phyloP scores from a whole-genome alignment of 2,888 invertebrate species.

The Odontocerum albicorne region DNA sequence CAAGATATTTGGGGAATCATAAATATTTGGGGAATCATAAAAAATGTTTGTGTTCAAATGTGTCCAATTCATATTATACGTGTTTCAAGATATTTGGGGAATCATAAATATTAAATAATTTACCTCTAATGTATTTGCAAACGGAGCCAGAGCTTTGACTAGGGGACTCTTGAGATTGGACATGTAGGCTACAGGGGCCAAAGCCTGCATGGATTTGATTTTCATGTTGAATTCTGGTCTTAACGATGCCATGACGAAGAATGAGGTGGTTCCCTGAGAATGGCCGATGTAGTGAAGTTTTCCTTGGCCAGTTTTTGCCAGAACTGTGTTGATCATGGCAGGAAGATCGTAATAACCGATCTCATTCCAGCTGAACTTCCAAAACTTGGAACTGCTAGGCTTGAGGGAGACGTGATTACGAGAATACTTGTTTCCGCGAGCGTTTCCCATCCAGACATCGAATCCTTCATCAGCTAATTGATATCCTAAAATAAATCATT shows the following conservation, averaged over 20 bases:
- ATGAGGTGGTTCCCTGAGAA: constrained; percentile 68
- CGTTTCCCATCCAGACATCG: constrained; percentile 83
- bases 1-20: no score
- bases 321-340: constrained; percentile 74
- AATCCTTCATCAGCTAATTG: constrained; percentile 68
- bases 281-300: constrained; percentile 78
- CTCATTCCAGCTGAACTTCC: constrained; percentile 81
- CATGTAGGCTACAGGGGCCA: constrained; percentile 63
- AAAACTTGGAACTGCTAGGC: constrained; percentile 55
- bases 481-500: constrained; percentile 44
- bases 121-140: constrained; percentile 55
- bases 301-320: constrained; percentile 56
- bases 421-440: constrained; percentile 73
- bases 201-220: constrained; percentile 55
- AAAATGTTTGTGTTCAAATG: no score
- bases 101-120: constrained; percentile 33
- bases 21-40: no score
- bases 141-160: constrained; percentile 50
- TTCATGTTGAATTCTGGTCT: constrained; percentile 59
- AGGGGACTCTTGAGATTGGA: constrained; percentile 53
- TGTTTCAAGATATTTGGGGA: no score
- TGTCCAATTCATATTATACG: no score
- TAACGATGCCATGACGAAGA: constrained; percentile 59
- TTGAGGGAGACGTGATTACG: constrained; percentile 57
- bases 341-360: constrained; percentile 80